Evolutionary conservation across 2,888 invertebrate genomes (phyloP).

Genomic region (Agrochola litura): DNA sequence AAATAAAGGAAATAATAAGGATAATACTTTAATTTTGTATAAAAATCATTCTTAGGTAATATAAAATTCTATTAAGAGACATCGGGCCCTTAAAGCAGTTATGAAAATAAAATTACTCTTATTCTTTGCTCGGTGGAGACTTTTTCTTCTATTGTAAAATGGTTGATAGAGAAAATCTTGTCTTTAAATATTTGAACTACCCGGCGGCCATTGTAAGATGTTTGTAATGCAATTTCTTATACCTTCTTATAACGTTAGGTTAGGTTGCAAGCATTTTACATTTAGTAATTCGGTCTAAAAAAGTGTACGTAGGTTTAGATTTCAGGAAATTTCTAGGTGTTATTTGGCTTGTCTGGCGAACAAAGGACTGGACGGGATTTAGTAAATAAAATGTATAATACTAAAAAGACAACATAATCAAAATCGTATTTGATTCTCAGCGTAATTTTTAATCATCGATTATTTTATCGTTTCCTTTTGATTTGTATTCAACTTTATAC

Average conservation of each 20-base stretch:
- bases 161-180: slow-evolving; percentile 71
- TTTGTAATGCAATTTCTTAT: slow-evolving; percentile 67
- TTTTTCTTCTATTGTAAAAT: slow-evolving; percentile 63
- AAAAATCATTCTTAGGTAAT: slow-evolving; percentile 17
- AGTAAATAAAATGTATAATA: not conserved
- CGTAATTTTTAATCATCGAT: too few species aligned
- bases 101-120: slow-evolving; percentile 74
- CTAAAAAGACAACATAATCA: too few species aligned
- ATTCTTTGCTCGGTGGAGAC: slow-evolving; percentile 63
- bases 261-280: not conserved
- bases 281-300: not conserved
- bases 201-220: slow-evolving; percentile 68
- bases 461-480: too few species aligned
- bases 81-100: slow-evolving; percentile 67
- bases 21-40: not conserved
- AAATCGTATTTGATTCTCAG: too few species aligned
- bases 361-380: too few species aligned
- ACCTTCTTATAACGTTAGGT: not conserved
- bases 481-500: too few species aligned
- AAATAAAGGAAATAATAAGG: too few species aligned
- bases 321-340: not conserved
- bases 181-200: slow-evolving; percentile 80
- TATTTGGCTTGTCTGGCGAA: not conserved
- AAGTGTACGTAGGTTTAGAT: not conserved
- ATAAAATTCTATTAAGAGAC: slow-evolving; percentile 40